phyloP scores from a whole-genome alignment of 2,888 invertebrate genomes.

The Ryuthela nishihirai region DNA sequence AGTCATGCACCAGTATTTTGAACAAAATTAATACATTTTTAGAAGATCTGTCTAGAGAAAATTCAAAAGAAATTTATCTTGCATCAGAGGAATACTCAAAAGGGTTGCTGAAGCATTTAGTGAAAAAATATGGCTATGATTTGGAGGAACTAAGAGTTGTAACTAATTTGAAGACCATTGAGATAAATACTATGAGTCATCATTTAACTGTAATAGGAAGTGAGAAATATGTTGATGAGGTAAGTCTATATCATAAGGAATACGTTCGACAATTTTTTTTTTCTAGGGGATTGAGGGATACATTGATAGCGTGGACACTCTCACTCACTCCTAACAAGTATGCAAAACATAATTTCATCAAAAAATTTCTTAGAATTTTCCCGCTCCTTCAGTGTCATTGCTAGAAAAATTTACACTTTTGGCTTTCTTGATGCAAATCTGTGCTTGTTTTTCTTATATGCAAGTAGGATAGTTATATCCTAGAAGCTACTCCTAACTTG shows the following conservation, averaged over 20 bases:
- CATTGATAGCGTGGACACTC: too few relatives aligned
- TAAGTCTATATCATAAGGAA: not conserved
- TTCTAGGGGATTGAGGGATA: too few relatives aligned
- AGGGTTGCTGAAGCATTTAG: conserved; percentile 12
- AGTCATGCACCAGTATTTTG: conserved; percentile 5
- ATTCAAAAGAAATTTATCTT: conserved; percentile 14
- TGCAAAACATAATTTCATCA: too few relatives aligned
- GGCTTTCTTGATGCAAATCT: too few relatives aligned
- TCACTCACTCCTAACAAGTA: too few relatives aligned
- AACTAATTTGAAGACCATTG: conserved; percentile 5
- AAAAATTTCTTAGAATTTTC: too few relatives aligned
- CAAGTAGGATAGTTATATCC: too few relatives aligned
- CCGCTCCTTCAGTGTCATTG: too few relatives aligned
- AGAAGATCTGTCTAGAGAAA: conserved; percentile 1
- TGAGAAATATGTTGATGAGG: conserved; percentile 6
- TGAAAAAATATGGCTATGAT: conserved; percentile 23
- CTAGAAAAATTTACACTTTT: too few relatives aligned
- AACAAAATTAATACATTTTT: conserved; percentile 10
- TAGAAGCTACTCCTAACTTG: too few relatives aligned
- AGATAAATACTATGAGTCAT: conserved; percentile 6
- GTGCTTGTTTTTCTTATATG: too few relatives aligned
- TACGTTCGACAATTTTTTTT: too few relatives aligned
- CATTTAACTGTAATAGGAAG: conserved; percentile 10
- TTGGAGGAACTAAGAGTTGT: conserved; percentile 4
- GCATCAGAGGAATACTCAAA: conserved; percentile 3